Conservation (phyloP, 2,113 vertebrate species). For the Phoxinus phoxinus region DNA sequence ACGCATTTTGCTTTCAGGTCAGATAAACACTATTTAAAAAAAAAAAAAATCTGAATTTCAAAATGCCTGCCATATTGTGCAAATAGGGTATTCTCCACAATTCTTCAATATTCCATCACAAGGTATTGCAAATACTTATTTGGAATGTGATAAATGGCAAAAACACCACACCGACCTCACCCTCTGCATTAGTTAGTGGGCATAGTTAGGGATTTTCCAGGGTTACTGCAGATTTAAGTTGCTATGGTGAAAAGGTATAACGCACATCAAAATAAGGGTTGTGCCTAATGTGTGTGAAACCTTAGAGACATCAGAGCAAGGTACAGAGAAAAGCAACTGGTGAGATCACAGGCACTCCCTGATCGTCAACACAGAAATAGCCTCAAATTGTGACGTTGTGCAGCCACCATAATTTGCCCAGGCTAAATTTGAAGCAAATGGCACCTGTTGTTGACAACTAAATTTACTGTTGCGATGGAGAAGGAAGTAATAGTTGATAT, state of each 20-base stretch:
- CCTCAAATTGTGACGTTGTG: not conserved
- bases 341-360: constrained; percentile 49
- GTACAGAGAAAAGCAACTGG: constrained; percentile 55
- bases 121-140: not conserved
- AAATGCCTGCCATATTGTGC: not conserved
- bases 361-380: constrained; percentile 18
- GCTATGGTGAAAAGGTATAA: constrained; percentile 63
- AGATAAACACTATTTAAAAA: not conserved
- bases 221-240: constrained; percentile 68
- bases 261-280: constrained; percentile 67
- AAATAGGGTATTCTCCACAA: not conserved
- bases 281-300: constrained; percentile 66
- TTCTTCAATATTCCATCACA: not conserved
- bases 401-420: not conserved
- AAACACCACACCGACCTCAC: not conserved
- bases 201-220: constrained; percentile 70
- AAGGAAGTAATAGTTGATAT: not conserved
- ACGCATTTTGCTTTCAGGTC: not conserved
- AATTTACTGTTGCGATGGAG: constrained; percentile 13
- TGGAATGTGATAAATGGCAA: constrained; percentile 15
- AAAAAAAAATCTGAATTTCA: not conserved
- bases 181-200: constrained; percentile 46
- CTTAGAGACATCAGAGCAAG: constrained; percentile 60
- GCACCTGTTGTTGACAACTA: not conserved
- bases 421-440: not conserved